Base-by-base conservation (phyloP, 2,113 vertebrate genomes). In the Holacanthus passer region DNA sequence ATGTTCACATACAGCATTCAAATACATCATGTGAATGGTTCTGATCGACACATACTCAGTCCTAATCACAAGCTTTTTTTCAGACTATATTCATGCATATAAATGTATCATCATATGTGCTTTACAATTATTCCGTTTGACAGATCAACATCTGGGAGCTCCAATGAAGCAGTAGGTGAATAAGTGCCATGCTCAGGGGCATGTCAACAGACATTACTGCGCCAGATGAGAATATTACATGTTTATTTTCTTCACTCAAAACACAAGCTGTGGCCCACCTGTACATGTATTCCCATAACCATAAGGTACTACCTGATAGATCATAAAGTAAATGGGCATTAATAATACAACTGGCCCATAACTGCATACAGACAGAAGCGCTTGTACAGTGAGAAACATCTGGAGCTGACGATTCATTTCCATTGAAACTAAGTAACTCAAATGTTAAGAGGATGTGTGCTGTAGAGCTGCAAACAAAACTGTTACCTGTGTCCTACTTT, bases 91-190 rank as follows among this genome's bases (percentile, higher is more conserved):
- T 56, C 14, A 62, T 52, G 31, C 60, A 7, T 2, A 20, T 41
- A 5, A 10, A 31, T 48, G 31, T 62, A 45, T 63, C 4, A 22
- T 53, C 10, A 55, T n/a, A 65, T 67, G 52, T 12, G 50, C 50
- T 65, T 58, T 27, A 69, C 5, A 24, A 24, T 53, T 20, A 69
- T 3, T 64, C 16, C 50, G 22, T 22, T 39, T 22, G 24, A 60
- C 64, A 71, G 62, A 48, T 79, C n/a, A 62, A 73, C 73, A 82
- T 82, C 31, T 76, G 74, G 56, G 59, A 68, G 56, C 66, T 53
- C 29, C 7, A 73, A 48, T 65, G 50, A 43, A 78, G 20, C 70
- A 69, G 35, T 8, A 80, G 50, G 7, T 22, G n/a, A 50, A 74
- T 50, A 41, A 77, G 20, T 29, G 11, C 31, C 8, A 31, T 53